Evolutionary conservation across 2,113 vertebrate species (phyloP).

Genomic region (Anarhynchus alexandrinus): DNA sequence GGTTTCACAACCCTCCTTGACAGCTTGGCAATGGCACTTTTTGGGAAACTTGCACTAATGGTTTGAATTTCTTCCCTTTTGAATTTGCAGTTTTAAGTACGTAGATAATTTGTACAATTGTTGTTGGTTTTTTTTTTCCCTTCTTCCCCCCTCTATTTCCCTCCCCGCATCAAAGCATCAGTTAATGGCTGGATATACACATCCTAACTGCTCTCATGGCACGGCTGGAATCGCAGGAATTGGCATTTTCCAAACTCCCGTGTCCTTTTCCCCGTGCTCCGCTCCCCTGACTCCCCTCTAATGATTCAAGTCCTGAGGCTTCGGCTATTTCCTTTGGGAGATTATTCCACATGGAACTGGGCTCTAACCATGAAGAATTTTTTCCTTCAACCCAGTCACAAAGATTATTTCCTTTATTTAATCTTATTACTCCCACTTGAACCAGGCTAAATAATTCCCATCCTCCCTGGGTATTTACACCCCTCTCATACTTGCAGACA

Average conservation of each 20-base stretch:
- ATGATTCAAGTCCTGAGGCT: background rate
- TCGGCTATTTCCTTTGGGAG: background rate
- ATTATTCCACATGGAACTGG: background rate
- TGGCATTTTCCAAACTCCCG: background rate
- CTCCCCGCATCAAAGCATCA: background rate
- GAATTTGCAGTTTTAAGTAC: background rate
- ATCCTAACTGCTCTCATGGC: background rate
- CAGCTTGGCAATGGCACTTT: background rate
- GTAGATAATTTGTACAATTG: background rate
- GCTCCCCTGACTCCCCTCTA: background rate
- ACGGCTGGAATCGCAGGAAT: background rate
- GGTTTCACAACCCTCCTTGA: background rate
- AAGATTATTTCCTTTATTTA: background rate
- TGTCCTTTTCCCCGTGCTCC: background rate
- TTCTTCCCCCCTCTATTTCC: background rate
- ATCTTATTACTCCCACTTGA: constrained; percentile 19
- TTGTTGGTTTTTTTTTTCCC: background rate
- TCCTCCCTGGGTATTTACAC: background rate
- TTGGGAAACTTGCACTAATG: background rate
- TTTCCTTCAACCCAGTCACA: background rate
- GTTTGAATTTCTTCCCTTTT: background rate
- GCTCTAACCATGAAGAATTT: background rate
- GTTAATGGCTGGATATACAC: background rate
- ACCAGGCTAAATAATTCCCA: constrained; percentile 12
- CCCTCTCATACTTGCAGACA: constrained; percentile 12